These are phyloP conservation scores for Heliconius himera DNA, from an alignment of 1,140 invertebrate species.

Conservation along the genomic window DNA sequence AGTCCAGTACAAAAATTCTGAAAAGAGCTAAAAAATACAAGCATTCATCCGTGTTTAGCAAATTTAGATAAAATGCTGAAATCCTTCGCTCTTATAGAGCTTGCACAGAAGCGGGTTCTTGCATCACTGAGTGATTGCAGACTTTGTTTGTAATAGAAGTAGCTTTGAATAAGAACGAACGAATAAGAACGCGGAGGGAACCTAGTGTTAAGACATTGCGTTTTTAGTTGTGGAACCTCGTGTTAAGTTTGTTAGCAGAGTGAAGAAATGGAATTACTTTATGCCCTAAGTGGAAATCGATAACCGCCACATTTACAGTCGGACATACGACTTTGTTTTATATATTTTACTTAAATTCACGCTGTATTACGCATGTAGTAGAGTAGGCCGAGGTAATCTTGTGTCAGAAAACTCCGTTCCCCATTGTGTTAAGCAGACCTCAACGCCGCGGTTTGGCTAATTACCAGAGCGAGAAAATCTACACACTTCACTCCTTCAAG, in stretches of 20 bases:
- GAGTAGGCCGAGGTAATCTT: neutral
- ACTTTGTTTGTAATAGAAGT: neutral
- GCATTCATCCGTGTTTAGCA: neutral
- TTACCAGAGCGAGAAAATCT: neutral
- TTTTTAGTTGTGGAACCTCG: too few relatives aligned
- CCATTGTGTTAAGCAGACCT: too few relatives aligned
- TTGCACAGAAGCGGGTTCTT: neutral
- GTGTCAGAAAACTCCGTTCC: neutral
- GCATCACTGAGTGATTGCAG: neutral
- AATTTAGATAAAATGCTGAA: neutral
- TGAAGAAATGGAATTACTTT: neutral
- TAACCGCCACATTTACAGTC: too few relatives aligned
- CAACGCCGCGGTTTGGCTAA: too few relatives aligned
- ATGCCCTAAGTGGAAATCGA: too few relatives aligned
- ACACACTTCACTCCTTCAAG: neutral
- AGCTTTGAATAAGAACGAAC: too few relatives aligned
- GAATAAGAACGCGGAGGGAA: too few relatives aligned
- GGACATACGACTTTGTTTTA: neutral
- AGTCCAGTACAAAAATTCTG: neutral
- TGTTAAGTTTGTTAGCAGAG: neutral
- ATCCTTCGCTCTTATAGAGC: neutral
- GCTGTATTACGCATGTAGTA: neutral
- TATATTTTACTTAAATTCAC: neutral
- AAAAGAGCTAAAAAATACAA: neutral
- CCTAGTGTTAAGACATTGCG: too few relatives aligned